A percentile compares a stretch with the other conserved stretches of the same genome.
Evolutionary conservation across 2,888 invertebrate species (phyloP).

Genomic region (Apodemia hepburni): DNA sequence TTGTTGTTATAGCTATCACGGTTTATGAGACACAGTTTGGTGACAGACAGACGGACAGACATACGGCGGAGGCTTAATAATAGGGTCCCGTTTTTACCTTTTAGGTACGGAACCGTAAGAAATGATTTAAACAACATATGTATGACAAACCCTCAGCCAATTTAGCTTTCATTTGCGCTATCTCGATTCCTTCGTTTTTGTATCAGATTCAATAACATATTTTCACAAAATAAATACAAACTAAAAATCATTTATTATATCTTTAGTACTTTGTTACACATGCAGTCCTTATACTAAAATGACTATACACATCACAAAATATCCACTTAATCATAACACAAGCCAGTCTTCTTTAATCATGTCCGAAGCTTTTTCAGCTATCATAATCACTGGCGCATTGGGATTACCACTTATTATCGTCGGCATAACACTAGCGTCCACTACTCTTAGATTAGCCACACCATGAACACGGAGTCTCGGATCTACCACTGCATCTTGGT

Average conservation of each 20-base stretch:
- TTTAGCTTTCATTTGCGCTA: too few species aligned
- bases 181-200: too few species aligned
- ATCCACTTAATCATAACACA: slow-evolving; percentile 65
- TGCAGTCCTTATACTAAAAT: slow-evolving; percentile 38
- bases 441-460: slow-evolving; percentile 87
- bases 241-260: slow-evolving; percentile 42
- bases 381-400: slow-evolving; percentile 94
- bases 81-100: too few species aligned
- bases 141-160: too few species aligned
- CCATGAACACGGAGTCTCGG: slow-evolving; percentile 88
- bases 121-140: too few species aligned
- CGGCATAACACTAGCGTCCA: slow-evolving; percentile 94
- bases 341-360: slow-evolving; percentile 94
- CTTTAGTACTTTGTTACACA: slow-evolving; percentile 44
- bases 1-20: too few species aligned
- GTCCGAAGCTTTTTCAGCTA: slow-evolving; percentile 93
- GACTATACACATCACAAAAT: slow-evolving; percentile 33
- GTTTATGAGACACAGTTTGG: too few species aligned
- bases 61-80: too few species aligned
- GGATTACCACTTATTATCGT: slow-evolving; percentile 94
- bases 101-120: too few species aligned
- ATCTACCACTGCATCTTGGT: slow-evolving; percentile 90
- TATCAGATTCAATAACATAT: slow-evolving; percentile 10
- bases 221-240: slow-evolving; percentile 37
- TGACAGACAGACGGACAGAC: too few species aligned